Evolutionary conservation across 2,113 vertebrate genomes (phyloP), one percentile per base, ranked within the genome.

Genomic region (Chascanopsetta lugubris): DNA sequence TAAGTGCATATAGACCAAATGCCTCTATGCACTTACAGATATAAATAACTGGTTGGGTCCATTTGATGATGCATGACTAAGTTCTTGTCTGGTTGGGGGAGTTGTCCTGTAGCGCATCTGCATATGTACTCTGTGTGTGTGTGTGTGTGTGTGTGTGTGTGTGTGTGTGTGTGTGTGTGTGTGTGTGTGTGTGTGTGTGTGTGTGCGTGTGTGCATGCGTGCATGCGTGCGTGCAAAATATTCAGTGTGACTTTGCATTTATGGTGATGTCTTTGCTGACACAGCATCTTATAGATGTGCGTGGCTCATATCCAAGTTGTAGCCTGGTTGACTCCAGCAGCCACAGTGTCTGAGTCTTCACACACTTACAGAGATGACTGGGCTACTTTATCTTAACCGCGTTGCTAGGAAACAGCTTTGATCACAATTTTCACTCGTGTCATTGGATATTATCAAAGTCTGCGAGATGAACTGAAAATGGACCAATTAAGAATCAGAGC

Each of bases 11-110:
- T 45, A 36, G 27, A 27, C 1, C 8, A 24, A 61, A 46, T 56
- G 48, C 20, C 11, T 55, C 10, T 49, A 25, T 38, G 43, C 12
- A 55, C 45, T 49, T 24, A 38, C 9, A 38, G 17, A 32, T 55
- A 66, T 46, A 27, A 72, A 80, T 72, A 72, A 69, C 69, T 49
- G 12, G 46, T 55, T 22, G 26, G n/a, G 46, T 69, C 32, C 43
- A 42, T 57, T 80, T 58, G 26, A 27, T 38, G 21, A 36, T 18
- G 20, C 32, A 43, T 12, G 32, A 27, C 50, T 47, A n/a, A 69
- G 29, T n/a, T 58, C 32, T 32, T 49, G 10, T 45, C 8, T 12
- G 30, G 61, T n/a, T 6, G 27, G 40, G 46, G 32, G 45, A 47
- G 15, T 38, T 17, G 34, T 17, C 34, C 15, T 38, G 1, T 13